A percentile compares a stretch with the other conserved stretches of the same genome.
Conservation (phyloP, 2,888 invertebrate species). For the Erebia aethiops region DNA sequence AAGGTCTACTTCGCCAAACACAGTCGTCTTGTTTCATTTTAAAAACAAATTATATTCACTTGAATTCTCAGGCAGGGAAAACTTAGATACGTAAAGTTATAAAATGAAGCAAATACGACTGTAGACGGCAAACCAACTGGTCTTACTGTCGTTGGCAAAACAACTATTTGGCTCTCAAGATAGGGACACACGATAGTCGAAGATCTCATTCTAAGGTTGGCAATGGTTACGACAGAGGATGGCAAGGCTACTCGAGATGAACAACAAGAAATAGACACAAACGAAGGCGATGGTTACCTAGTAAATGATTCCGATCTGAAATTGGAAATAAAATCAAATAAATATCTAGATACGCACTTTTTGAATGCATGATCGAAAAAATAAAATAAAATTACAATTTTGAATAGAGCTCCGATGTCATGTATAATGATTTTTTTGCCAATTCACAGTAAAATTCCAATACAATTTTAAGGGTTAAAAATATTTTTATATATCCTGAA, state of each 20-base stretch:
- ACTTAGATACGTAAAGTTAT: neutral
- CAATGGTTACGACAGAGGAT: constrained; percentile 49
- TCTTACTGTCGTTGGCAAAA: constrained; percentile 29
- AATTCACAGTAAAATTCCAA: constrained; percentile 20
- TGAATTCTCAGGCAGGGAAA: neutral
- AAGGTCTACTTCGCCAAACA: constrained; percentile 37
- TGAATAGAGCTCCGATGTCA: constrained; percentile 36
- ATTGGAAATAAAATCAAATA: constrained; percentile 77
- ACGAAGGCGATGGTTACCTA: constrained; percentile 78
- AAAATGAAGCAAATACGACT: constrained; percentile 1
- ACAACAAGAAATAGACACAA: constrained; percentile 64
- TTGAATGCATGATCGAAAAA: constrained; percentile 52
- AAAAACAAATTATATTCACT: neutral
- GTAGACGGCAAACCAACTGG: constrained; percentile 35
- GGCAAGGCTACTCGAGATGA: constrained; percentile 63
- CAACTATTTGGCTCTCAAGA: constrained; percentile 38
- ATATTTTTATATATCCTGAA: constrained; percentile 38
- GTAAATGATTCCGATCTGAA: constrained; percentile 84
- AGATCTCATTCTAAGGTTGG: constrained; percentile 35
- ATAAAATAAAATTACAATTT: constrained; percentile 24
- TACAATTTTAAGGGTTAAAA: constrained; percentile 7
- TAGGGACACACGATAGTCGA: constrained; percentile 40
- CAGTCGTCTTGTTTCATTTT: constrained; percentile 27
- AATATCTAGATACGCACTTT: constrained; percentile 57
- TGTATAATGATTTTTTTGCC: constrained; percentile 38